These are phyloP conservation scores for Urocitellus parryii DNA, from an alignment of 2,113 vertebrate species.

Conservation along the genomic window DNA sequence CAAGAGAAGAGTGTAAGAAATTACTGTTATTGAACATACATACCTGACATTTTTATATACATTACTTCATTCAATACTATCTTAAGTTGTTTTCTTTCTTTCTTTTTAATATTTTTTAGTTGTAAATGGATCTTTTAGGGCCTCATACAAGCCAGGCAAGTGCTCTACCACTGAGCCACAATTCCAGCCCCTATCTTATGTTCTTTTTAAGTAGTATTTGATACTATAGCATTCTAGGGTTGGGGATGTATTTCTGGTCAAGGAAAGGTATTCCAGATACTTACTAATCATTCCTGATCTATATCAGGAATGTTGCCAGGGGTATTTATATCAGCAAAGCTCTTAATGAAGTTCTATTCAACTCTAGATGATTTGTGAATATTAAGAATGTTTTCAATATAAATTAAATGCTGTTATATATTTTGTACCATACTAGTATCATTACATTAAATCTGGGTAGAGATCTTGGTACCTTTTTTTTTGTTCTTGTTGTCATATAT, in stretches of 20 bases:
- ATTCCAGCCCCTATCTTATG: not conserved
- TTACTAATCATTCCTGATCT: not conserved
- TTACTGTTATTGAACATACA: constrained; percentile 4
- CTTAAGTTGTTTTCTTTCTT: not conserved
- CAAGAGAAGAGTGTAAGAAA: constrained; percentile 1
- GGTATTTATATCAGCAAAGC: constrained; percentile 13
- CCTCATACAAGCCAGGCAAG: too few species aligned
- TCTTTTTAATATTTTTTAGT: too few species aligned
- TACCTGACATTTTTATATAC: not conserved
- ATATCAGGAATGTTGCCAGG: constrained; percentile 15
- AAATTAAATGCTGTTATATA: constrained; percentile 19
- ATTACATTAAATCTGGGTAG: constrained; percentile 24
- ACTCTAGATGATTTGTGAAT: constrained; percentile 48
- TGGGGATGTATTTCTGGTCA: not conserved
- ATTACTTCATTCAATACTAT: constrained; percentile 34
- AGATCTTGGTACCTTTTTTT: not conserved
- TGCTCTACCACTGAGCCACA: too few species aligned
- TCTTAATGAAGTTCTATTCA: not conserved
- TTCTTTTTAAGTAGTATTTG: not conserved
- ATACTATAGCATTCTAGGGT: not conserved
- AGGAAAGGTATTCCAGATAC: not conserved
- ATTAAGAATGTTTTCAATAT: constrained; percentile 25
- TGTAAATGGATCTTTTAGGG: too few species aligned
- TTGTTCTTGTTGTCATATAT: not conserved
- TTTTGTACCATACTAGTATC: constrained; percentile 3